A percentile compares a stretch with the other conserved stretches of the same genome.
Conservation (phyloP, 1,140 invertebrate genomes). For the Microplitis mediator region DNA sequence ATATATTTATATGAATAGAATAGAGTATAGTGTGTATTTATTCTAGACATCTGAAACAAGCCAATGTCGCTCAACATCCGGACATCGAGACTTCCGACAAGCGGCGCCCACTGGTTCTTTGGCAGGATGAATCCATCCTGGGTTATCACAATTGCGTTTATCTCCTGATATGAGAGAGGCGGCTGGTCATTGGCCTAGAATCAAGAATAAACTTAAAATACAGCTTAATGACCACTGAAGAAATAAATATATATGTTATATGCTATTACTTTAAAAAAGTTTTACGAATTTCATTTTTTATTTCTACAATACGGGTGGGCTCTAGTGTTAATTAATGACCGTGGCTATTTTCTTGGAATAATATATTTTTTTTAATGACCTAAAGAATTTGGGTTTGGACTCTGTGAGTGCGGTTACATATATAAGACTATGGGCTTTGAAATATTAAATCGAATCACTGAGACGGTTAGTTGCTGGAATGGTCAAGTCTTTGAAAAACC, state of each 20-base stretch:
- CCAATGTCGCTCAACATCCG: conserved; percentile 8
- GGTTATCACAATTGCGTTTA: conserved; percentile 6
- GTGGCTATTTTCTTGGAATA: neutral
- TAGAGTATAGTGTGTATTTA: neutral
- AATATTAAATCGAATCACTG: conserved; percentile 1
- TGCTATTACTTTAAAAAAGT: too few species aligned
- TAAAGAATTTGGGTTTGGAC: neutral
- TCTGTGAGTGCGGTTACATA: neutral
- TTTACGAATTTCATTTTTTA: too few species aligned
- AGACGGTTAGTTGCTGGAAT: conserved; percentile 11
- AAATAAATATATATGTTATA: too few species aligned
- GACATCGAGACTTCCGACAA: conserved; percentile 11
- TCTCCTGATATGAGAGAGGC: conserved; percentile 5
- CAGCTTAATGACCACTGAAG: neutral
- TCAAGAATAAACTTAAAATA: too few species aligned
- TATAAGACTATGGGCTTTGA: neutral
- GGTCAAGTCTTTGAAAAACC: neutral
- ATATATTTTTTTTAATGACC: conserved; percentile 6
- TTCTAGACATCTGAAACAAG: neutral
- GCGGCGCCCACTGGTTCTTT: conserved; percentile 8
- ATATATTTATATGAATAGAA: neutral
- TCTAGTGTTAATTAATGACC: neutral
- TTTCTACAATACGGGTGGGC: neutral
- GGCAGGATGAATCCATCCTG: conserved; percentile 18
- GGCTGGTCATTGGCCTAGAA: conserved; percentile 15